Conservation (phyloP, 1,140 invertebrate species). For the Hetaerina americana region DNA sequence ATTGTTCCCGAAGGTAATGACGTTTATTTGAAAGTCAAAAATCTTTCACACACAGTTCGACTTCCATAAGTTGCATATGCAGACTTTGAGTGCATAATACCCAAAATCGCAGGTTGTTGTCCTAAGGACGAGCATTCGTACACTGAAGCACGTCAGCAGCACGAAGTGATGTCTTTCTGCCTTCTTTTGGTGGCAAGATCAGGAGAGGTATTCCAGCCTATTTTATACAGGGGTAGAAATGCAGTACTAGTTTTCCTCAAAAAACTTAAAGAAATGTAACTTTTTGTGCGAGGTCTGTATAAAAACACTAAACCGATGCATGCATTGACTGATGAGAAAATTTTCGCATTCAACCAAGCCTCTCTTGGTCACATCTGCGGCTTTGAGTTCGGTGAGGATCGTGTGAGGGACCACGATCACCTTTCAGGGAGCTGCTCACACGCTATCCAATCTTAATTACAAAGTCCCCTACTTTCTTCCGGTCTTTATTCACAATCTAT, state of each 20-base stretch:
- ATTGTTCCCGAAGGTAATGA: not conserved
- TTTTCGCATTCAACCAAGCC: not conserved
- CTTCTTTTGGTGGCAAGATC: not conserved
- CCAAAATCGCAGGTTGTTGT: not conserved
- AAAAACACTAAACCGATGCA: not conserved
- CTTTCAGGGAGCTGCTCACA: constrained; percentile 23
- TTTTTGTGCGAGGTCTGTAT: not conserved
- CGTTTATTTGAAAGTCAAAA: too few species aligned
- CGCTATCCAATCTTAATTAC: constrained; percentile 23
- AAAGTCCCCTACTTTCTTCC: constrained; percentile 21
- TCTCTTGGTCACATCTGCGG: not conserved
- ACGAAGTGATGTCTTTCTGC: not conserved
- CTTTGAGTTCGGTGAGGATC: not conserved
- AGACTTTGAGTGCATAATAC: not conserved
- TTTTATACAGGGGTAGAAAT: not conserved
- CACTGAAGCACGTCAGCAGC: not conserved
- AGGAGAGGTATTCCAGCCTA: not conserved
- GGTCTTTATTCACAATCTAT: constrained; percentile 29
- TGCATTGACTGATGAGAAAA: not conserved
- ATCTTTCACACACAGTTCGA: not conserved
- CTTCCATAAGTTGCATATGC: not conserved
- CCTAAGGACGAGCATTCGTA: not conserved
- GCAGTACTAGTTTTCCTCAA: not conserved
- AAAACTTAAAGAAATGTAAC: not conserved
- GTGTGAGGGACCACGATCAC: constrained; percentile 22